A percentile compares a stretch with the other conserved stretches of the same genome.
phyloP scores from a whole-genome alignment of 2,797 vertebrate species.

The Babyrousa celebensis region DNA sequence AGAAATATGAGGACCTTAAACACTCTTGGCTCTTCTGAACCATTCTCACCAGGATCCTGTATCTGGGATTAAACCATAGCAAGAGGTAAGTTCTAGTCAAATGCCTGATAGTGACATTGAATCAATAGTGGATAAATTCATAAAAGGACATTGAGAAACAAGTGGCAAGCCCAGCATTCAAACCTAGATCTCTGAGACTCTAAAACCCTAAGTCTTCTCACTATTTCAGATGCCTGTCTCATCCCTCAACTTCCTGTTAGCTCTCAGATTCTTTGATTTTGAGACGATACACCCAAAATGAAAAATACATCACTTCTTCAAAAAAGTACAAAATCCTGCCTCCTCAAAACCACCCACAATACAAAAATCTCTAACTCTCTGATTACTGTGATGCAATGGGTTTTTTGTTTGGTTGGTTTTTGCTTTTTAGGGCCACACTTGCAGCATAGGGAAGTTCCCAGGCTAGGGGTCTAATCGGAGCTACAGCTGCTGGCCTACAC shows the following conservation, averaged over 20 bases:
- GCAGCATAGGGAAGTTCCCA: no score
- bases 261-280: neutral
- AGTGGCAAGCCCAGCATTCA: neutral
- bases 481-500: no score
- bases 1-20: neutral
- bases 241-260: neutral
- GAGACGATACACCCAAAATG: neutral
- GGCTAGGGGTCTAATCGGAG: no score
- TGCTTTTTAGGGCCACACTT: no score
- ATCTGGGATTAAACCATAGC: constrained; percentile 39
- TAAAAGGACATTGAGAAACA: neutral
- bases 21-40: neutral
- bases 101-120: neutral
- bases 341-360: neutral
- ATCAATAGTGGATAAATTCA: neutral
- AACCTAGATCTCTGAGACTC: neutral
- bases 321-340: neutral
- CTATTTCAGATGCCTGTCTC: neutral
- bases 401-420: no score
- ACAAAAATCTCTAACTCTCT: neutral
- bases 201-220: neutral
- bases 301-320: neutral
- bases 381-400: neutral
- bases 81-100: neutral
- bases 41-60: neutral